Evolutionary conservation across 1,140 invertebrate species (phyloP).

Genomic region (Drosophila nikananu): DNA sequence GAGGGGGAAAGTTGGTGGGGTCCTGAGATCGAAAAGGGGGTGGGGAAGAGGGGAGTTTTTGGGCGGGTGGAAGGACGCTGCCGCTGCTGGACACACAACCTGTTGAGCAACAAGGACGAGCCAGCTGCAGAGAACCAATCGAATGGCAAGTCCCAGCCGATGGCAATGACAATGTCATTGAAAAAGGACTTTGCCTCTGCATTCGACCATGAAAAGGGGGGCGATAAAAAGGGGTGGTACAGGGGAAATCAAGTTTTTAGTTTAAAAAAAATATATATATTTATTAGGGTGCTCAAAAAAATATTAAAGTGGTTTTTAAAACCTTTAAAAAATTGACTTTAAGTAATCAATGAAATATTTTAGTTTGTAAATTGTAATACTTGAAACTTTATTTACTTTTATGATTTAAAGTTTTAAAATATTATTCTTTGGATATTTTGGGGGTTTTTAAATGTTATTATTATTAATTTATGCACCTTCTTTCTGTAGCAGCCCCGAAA

Average conservation of each 20-base stretch:
- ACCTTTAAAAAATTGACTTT: no score
- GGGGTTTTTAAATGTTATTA: no score
- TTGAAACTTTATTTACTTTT: no score
- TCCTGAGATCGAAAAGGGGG: neutral
- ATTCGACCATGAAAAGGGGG: conserved; percentile 51
- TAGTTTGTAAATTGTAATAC: no score
- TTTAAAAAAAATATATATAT: neutral
- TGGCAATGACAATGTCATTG: conserved; percentile 68
- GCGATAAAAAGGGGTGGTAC: conserved; percentile 14
- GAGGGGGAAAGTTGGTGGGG: neutral
- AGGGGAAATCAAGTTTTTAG: neutral
- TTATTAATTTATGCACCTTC: no score
- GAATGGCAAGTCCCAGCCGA: conserved; percentile 16
- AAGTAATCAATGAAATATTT: no score
- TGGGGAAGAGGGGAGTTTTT: neutral
- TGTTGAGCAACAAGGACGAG: conserved; percentile 59
- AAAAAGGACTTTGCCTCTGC: conserved; percentile 55
- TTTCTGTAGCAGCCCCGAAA: no score
- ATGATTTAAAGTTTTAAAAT: no score
- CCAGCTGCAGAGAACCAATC: conserved; percentile 14
- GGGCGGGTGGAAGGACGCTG: conserved; percentile 7
- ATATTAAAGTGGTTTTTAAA: no score
- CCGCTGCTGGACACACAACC: conserved; percentile 59
- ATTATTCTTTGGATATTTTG: no score
- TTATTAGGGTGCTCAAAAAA: neutral